Conservation (phyloP, 2,888 invertebrate genomes). For the Hymenopus coronatus region DNA sequence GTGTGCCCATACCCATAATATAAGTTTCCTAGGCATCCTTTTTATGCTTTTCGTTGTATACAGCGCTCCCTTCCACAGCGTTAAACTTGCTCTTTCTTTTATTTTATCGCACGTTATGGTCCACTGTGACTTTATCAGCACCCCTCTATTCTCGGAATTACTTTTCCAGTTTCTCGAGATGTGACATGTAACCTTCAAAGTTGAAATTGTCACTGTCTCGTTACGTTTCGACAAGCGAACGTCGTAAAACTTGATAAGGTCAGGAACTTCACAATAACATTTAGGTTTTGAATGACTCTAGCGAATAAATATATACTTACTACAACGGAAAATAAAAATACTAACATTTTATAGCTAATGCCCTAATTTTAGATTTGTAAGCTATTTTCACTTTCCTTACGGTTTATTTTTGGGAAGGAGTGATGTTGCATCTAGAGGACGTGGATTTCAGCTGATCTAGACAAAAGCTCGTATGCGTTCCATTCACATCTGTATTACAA, state of each 20-base stretch:
- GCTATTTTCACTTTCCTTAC: too few species aligned
- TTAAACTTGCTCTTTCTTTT: not conserved
- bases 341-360: too few species aligned
- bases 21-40: not conserved
- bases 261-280: not conserved
- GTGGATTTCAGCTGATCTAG: too few species aligned
- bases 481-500: too few species aligned
- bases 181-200: not conserved
- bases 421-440: too few species aligned
- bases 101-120: not conserved
- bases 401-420: too few species aligned
- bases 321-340: too few species aligned
- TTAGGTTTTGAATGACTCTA: not conserved
- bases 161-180: not conserved
- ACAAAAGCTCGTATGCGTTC: too few species aligned
- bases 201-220: not conserved
- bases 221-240: not conserved
- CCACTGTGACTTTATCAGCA: not conserved
- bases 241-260: not conserved
- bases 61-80: not conserved
- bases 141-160: not conserved
- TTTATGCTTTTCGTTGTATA: not conserved
- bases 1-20: not conserved
- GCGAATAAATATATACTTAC: too few species aligned
- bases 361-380: too few species aligned